phyloP scores from a whole-genome alignment of 2,888 invertebrate genomes.

The Dusona sp. region DNA sequence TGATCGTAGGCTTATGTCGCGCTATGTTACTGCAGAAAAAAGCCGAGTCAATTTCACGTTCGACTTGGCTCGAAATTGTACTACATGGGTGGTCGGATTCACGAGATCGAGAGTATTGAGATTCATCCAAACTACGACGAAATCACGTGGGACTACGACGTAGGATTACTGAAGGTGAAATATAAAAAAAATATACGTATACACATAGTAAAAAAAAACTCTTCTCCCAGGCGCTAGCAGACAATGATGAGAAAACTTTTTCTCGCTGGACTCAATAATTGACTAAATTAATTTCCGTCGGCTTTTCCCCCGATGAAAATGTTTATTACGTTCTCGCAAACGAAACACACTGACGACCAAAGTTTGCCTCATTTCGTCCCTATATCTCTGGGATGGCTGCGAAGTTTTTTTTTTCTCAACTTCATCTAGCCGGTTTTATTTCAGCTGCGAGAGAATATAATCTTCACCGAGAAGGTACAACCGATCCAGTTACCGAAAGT shows the following conservation, averaged over 20 bases:
- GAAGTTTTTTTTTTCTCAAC: conserved; percentile 25
- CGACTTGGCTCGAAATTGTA: conserved; percentile 75
- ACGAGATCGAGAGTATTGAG: conserved; percentile 70
- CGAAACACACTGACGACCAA: conserved; percentile 43
- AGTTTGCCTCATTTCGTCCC: conserved; percentile 48
- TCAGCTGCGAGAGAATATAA: conserved; percentile 70
- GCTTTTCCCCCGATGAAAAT: conserved; percentile 28
- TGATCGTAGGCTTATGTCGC: conserved; percentile 19
- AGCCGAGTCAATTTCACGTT: conserved; percentile 70
- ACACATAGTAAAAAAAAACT: conserved; percentile 1
- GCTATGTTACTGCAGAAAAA: conserved; percentile 67
- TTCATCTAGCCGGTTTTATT: conserved; percentile 34
- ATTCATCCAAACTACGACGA: conserved; percentile 74
- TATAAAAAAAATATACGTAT: conserved; percentile 4
- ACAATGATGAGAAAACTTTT: conserved; percentile 55
- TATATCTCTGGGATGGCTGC: neutral
- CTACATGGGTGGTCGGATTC: conserved; percentile 71
- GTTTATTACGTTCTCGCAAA: conserved; percentile 43
- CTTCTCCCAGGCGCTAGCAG: neutral
- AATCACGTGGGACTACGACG: conserved; percentile 74
- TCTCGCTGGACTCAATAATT: conserved; percentile 47
- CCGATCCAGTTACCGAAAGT: conserved; percentile 72
- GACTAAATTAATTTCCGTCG: conserved; percentile 33
- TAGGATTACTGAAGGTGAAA: conserved; percentile 76
- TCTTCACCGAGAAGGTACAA: conserved; percentile 67